These are phyloP conservation scores for Himalopsyche kuldschensis DNA, from an alignment of 2,888 invertebrate species.

Conservation along the genomic window DNA sequence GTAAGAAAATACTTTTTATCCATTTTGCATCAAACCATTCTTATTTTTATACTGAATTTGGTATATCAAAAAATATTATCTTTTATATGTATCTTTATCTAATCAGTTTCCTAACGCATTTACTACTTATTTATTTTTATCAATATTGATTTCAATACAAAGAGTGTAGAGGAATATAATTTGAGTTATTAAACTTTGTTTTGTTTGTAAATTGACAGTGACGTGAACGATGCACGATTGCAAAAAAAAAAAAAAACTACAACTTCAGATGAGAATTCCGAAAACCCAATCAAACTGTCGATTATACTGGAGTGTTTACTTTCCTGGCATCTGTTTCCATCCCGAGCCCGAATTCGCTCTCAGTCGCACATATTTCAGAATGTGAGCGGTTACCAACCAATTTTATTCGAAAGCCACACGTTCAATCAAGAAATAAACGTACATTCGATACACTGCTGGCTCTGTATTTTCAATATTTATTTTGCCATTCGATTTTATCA, in stretches of 20 bases:
- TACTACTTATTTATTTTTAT: too few species aligned
- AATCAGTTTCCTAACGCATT: too few species aligned
- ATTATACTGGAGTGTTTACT: conserved; percentile 35
- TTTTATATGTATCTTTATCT: too few species aligned
- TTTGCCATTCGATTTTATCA: too few species aligned
- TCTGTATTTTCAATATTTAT: too few species aligned
- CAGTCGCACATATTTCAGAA: background rate
- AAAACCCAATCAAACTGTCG: conserved; percentile 39
- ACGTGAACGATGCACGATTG: background rate
- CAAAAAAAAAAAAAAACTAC: conserved; percentile 3
- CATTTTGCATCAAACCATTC: too few species aligned
- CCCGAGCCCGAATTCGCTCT: background rate
- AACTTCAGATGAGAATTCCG: conserved; percentile 26
- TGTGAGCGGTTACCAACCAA: background rate
- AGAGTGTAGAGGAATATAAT: too few species aligned
- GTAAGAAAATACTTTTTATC: too few species aligned
- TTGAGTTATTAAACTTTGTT: background rate
- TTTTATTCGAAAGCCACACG: background rate
- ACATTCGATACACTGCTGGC: background rate
- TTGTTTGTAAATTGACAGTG: background rate
- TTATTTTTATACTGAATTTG: too few species aligned
- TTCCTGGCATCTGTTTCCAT: conserved; percentile 11
- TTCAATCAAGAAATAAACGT: background rate
- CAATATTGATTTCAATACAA: too few species aligned
- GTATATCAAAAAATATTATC: too few species aligned